Base-by-base conservation (phyloP, 92 coral and sea anemone species). In the Scolanthus callimorphus region DNA sequence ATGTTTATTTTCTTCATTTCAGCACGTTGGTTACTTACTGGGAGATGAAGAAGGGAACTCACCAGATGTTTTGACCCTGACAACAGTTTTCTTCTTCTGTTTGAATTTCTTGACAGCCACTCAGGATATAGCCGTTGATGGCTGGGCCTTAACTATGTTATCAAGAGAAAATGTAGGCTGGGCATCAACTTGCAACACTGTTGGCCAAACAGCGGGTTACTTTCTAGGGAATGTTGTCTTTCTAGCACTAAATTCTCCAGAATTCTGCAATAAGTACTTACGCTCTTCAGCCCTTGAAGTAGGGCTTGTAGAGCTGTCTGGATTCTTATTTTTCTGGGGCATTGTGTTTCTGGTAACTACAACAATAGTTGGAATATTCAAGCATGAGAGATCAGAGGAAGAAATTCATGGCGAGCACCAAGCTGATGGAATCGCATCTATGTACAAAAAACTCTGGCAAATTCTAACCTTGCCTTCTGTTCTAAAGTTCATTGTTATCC, bases 71-170 rank as follows among this genome's bases (percentile, higher is more conserved):
- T 20, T 69, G 29, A 47, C 67, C 30, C 71, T 88, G 9, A 92
- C 98, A 1, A 67, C 85, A 6, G 58, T 92, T 55, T 91, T 91
- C 60, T 92, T 92, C 64, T 92, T 92, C 64, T 69, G 68, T 26
- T 60, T 88, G 72, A 84, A 90, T 59, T 81, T 92, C 57, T 83
- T 92, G 9, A 85, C 98, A 39, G 98, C 98, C 24, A 92, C 98
- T 19, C 98, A 92, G 72, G 98, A 92, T 56, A 88, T 92, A 39
- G 98, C 96, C 12, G 96, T 90, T 8, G 98, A 92, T 57, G 98
- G 98, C 37, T 92, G 98, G 98, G 98, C 98, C 3, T 80, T 92
- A 2, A 92, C 98, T 0, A 92, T 92, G 98, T 81, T 92, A 3
- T 84, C 98, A 1, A 64, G 83, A n/a, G 80, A 75, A 49, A 88